Evolutionary conservation across 1,140 invertebrate genomes (phyloP), one percentile per base, ranked within the genome.

Genomic region (Aethina tumida): DNA sequence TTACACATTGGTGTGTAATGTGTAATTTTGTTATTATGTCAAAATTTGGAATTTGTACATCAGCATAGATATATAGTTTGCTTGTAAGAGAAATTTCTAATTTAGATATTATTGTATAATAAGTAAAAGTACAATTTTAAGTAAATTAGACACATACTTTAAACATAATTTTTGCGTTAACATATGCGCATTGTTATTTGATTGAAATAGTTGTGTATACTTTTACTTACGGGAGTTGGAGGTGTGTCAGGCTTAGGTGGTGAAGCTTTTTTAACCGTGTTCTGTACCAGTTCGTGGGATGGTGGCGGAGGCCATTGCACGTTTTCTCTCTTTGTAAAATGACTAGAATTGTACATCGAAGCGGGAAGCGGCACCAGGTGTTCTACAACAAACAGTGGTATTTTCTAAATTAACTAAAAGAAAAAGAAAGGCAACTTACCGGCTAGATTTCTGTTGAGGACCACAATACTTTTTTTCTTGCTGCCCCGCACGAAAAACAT

Each of bases 221-320:
- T 24, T n/a, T n/a, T 32, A 42, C 39, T 58, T 49, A 66, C 66
- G 32, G 65, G 50, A 5, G 52, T 38, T 10, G 60, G 57, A 19
- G 62, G 56, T 18, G 61, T 63, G 53, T 67, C 64, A 2, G 61
- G 58, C 44, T 67, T 68, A 3, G 64, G 59, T 13, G 65, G 61
- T 17, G 55, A 48, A 40, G 47, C 21, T 41, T 44, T 45, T 41
- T 43, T 17, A 13, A 31, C 15, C 1, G 28, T 30, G 18, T 9
- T 39, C 14, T 16, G 37, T 20, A 39, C 29, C 20, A 32, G 9
- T 29, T 40, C 34, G 12, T 34, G 34, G 13, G 45, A 0, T 53
- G 41, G 34, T 48, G 60, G 30, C 9, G 42, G 33, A 2, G 37
- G 35, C 34, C 41, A 41, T 27, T 35, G 30, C 14, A 22, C 5